phyloP scores from a whole-genome alignment of 2,113 vertebrate species.

The Podarcis muralis region DNA sequence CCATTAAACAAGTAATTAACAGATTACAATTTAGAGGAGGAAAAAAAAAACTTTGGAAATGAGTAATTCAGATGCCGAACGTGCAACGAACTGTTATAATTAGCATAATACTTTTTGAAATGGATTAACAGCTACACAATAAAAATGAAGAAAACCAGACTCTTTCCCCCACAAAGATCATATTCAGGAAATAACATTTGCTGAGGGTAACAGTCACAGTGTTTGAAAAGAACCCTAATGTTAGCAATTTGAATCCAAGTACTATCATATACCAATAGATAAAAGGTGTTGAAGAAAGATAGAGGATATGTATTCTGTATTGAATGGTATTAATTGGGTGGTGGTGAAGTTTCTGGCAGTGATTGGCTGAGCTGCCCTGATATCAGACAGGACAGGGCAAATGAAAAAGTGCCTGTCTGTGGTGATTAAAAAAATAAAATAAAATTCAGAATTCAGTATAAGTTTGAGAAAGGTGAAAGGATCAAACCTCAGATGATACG shows the following conservation, averaged over 20 bases:
- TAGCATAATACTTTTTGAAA: slow-evolving; percentile 80
- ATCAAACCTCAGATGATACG: not conserved
- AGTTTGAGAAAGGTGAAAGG: not conserved
- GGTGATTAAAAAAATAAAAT: too few relatives aligned
- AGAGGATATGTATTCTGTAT: not conserved
- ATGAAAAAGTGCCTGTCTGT: not conserved
- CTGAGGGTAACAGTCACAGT: slow-evolving; percentile 10
- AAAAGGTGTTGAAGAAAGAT: slow-evolving; percentile 25
- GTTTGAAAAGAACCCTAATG: slow-evolving; percentile 31
- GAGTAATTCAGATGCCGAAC: slow-evolving; percentile 79
- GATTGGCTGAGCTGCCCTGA: not conserved
- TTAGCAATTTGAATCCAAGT: slow-evolving; percentile 4
- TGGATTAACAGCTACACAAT: slow-evolving; percentile 74
- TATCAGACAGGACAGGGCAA: not conserved
- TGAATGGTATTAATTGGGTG: not conserved
- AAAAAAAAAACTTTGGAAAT: slow-evolving; percentile 69
- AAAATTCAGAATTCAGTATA: not conserved
- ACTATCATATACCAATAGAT: slow-evolving; percentile 21
- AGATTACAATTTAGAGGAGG: slow-evolving; percentile 78
- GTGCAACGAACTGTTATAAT: slow-evolving; percentile 75
- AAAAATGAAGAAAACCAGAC: slow-evolving; percentile 62
- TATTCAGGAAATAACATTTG: slow-evolving; percentile 46
- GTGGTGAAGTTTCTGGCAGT: not conserved
- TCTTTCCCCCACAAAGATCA: slow-evolving; percentile 59
- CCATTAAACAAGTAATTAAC: slow-evolving; percentile 88